Evolutionary conservation across 2,797 vertebrate genomes (phyloP).

Genomic region (Brachymystax lenok): DNA sequence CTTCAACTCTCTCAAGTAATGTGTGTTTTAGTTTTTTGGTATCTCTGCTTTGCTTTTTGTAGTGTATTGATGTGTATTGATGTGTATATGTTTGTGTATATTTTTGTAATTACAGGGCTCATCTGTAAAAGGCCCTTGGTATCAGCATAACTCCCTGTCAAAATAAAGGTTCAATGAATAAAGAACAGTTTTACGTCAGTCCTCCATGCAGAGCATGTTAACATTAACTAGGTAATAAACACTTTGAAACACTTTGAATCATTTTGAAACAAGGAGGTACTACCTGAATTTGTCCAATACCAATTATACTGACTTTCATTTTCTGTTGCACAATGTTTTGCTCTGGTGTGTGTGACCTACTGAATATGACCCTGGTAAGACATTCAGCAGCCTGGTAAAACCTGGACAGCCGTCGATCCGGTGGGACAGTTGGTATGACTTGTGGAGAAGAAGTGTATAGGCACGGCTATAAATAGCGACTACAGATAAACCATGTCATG

Average conservation of each 20-base stretch:
- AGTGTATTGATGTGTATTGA: too few relatives aligned
- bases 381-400: neutral
- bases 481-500: constrained; percentile 50
- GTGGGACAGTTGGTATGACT: constrained; percentile 61
- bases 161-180: too few relatives aligned
- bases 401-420: constrained; percentile 33
- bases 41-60: too few relatives aligned
- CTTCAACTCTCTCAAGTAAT: neutral
- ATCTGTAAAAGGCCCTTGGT: too few relatives aligned
- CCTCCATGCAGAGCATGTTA: neutral
- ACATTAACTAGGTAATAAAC: neutral
- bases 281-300: neutral
- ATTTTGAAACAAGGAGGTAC: neutral
- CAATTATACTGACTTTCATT: neutral
- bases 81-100: too few relatives aligned
- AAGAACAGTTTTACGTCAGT: neutral
- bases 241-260: neutral
- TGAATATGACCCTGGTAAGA: neutral
- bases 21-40: too few relatives aligned
- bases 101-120: too few relatives aligned
- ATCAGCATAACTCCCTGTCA: too few relatives aligned
- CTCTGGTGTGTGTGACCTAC: neutral
- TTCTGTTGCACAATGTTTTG: neutral
- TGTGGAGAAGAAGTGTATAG: constrained; percentile 65
- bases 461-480: constrained; percentile 69